Evolutionary conservation across 2,797 vertebrate genomes (phyloP).

Genomic region (Telmatherina bonti): DNA sequence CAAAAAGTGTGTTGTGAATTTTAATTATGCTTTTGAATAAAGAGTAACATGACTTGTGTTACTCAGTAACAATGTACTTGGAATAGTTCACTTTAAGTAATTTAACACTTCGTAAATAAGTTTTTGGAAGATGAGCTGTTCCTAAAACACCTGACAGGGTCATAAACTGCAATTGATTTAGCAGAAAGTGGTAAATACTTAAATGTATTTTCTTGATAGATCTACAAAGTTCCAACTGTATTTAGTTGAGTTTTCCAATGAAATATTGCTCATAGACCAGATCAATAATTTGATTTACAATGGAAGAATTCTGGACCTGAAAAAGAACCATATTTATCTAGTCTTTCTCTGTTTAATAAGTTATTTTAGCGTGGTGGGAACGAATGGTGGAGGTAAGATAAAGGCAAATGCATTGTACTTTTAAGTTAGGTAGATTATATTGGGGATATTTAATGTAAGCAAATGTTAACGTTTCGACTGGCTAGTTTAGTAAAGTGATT

Average conservation of each 20-base stretch:
- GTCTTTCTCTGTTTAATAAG: background rate
- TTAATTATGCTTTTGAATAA: background rate
- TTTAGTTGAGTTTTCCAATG: background rate
- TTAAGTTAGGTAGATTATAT: background rate
- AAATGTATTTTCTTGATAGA: no score
- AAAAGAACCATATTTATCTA: background rate
- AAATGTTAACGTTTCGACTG: background rate
- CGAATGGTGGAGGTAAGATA: background rate
- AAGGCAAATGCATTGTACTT: background rate
- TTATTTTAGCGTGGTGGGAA: background rate
- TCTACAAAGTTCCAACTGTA: background rate
- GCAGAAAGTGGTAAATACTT: no score
- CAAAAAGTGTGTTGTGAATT: conserved; percentile 45
- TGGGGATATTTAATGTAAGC: background rate
- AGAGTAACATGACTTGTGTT: background rate
- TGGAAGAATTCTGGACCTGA: background rate
- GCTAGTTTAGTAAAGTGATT: no score
- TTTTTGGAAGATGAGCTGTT: no score
- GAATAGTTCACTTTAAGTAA: no score
- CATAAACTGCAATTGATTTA: no score
- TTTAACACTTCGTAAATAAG: no score
- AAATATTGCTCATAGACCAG: background rate
- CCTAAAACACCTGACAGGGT: no score
- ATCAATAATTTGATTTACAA: no score
- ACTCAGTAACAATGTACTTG: background rate